These are phyloP conservation scores for Lichenostomus cassidix DNA, from an alignment of 2,113 vertebrate genomes.

Conservation along the genomic window DNA sequence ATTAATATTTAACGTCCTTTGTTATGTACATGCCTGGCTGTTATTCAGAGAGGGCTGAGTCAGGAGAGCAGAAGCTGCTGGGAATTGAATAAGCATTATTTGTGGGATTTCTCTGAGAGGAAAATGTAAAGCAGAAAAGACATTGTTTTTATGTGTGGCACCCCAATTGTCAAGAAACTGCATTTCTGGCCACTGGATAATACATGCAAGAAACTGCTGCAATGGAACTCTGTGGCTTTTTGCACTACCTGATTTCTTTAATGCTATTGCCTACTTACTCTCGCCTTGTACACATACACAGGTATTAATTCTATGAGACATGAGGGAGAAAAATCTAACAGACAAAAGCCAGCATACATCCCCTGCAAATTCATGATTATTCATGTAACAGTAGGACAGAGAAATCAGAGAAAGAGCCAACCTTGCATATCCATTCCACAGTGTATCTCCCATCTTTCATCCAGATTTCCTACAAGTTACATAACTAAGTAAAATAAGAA, in stretches of 20 bases:
- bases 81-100: conserved; percentile 39
- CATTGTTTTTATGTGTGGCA: neutral
- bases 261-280: neutral
- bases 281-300: accelerated
- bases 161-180: neutral
- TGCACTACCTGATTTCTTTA: neutral
- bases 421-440: neutral
- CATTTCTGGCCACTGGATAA: neutral
- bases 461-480: neutral
- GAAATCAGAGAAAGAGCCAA: neutral
- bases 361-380: neutral
- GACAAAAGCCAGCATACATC: neutral
- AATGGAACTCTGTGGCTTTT: neutral
- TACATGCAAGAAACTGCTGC: neutral
- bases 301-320: neutral
- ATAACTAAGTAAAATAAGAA: neutral
- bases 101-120: neutral
- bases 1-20: conserved; percentile 65
- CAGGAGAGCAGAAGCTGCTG: conserved; percentile 26
- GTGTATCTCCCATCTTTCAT: neutral
- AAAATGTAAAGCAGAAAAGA: neutral
- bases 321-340: neutral
- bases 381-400: neutral
- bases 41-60: conserved; percentile 28
- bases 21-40: conserved; percentile 33